Evolutionary conservation across 2,888 invertebrate species (phyloP), one percentile per base, ranked within the genome.

Genomic region (Abscondita cerata): DNA sequence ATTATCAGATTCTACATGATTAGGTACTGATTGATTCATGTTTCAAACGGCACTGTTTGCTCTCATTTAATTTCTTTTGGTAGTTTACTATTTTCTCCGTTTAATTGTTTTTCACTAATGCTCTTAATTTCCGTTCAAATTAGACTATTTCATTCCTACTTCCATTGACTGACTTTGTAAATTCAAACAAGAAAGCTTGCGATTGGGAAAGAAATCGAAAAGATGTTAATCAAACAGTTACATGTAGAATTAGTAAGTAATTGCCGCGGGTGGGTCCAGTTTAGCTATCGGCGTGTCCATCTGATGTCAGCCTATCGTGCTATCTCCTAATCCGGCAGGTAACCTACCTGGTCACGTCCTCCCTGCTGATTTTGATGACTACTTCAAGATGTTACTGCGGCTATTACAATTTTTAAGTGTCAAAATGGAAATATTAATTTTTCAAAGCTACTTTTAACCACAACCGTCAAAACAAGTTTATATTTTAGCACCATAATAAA

Each of bases 201-300:
- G 25, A 25, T 2, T 25, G 6, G 6, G n/a, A 59, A 64, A 55
- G 56, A 64, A 59, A 53, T 31, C 53, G 59, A 52, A 52, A 55
- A 65, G 65, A 65, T 65, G 58, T 58, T 65, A 62, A 65, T 65
- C 65, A 48, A 52, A 34, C 47, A 65, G 59, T 51, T 58, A 65
- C 56, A 57, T 19, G 64, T 46, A 58, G 65, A 65, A 62, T 65
- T 64, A 66, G 59, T 52, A 53, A 64, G 65, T 67, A 67, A 67
- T 67, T 67, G 65, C 67, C 60, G 56, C 60, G 59, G 58, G 59
- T 52, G 59, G 67, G 51, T 62, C 64, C 51, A 60, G 58, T 60
- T 50, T 47, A 44, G 52, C 60, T 69, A 70, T 70, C 70, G 62
- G 61, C 66, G 66, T 70, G 70, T 70, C 69, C 67, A 70, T 70